Evolutionary conservation across 2,888 invertebrate genomes (phyloP).

Genomic region (Tetragonula carbonaria): DNA sequence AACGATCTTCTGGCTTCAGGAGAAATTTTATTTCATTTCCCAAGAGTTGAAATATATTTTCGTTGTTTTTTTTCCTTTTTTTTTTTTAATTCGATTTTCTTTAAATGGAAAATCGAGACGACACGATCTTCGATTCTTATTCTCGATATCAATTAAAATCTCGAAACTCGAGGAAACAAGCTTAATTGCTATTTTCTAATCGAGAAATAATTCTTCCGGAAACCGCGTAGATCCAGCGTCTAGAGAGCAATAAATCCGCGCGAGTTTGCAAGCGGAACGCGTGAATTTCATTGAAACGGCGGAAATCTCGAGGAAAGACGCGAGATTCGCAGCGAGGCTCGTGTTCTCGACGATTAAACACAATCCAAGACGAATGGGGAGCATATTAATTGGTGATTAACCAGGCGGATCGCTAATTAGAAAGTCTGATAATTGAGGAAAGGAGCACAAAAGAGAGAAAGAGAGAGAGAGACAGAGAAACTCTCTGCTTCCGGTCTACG

Average conservation of each 20-base stretch:
- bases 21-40: no score
- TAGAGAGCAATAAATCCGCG: neutral
- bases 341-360: constrained; percentile 4
- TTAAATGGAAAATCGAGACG: no score
- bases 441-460: neutral
- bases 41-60: no score
- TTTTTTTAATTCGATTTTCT: no score
- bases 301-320: neutral
- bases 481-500: constrained; percentile 1
- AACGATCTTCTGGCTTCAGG: no score
- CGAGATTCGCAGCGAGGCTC: neutral
- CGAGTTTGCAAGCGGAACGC: neutral
- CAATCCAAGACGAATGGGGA: constrained; percentile 17
- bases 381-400: constrained; percentile 64
- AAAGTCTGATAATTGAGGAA: constrained; percentile 52
- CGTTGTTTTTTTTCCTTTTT: no score
- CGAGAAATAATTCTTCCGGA: neutral
- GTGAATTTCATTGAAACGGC: neutral
- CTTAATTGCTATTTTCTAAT: neutral
- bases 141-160: neutral
- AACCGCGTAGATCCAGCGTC: neutral
- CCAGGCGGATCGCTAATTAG: constrained; percentile 58
- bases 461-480: neutral
- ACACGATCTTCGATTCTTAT: neutral
- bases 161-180: neutral